These are phyloP conservation scores for Poliocrania exsul DNA, from an alignment of 2,797 vertebrate genomes.

Conservation along the genomic window DNA sequence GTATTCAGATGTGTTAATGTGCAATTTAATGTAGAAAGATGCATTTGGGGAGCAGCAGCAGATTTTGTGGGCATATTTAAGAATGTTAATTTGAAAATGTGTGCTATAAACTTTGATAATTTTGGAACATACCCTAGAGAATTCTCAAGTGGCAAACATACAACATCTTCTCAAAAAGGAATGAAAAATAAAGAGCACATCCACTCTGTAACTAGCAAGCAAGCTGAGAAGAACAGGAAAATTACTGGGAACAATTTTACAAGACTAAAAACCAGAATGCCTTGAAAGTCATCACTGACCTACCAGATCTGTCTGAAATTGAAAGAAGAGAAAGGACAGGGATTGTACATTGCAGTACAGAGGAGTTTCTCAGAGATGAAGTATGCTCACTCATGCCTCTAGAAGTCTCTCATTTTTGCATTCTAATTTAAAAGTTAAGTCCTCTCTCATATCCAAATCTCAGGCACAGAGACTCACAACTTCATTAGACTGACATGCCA, in stretches of 20 bases:
- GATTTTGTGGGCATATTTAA: constrained; percentile 60
- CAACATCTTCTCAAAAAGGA: constrained; percentile 21
- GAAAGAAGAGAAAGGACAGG: not conserved
- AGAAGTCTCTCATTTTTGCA: not conserved
- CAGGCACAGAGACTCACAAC: not conserved
- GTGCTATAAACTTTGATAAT: constrained; percentile 42
- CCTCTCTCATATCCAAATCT: not conserved
- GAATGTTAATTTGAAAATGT: constrained; percentile 59
- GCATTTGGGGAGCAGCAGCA: constrained; percentile 36
- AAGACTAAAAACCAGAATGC: not conserved
- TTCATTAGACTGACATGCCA: not conserved
- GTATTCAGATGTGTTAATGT: constrained; percentile 5
- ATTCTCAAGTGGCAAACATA: constrained; percentile 18
- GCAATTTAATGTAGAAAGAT: constrained; percentile 1
- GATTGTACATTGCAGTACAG: not conserved
- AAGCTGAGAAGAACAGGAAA: not conserved
- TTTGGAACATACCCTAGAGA: constrained; percentile 36
- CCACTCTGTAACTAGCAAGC: not conserved
- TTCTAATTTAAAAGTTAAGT: not conserved
- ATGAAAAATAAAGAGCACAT: constrained; percentile 21
- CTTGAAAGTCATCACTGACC: not conserved
- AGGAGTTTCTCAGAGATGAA: not conserved
- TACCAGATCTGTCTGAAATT: not conserved
- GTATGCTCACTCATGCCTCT: not conserved
- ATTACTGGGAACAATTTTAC: not conserved